phyloP scores from a whole-genome alignment of 2,113 vertebrate genomes.

The Burhinus bistriatus region DNA sequence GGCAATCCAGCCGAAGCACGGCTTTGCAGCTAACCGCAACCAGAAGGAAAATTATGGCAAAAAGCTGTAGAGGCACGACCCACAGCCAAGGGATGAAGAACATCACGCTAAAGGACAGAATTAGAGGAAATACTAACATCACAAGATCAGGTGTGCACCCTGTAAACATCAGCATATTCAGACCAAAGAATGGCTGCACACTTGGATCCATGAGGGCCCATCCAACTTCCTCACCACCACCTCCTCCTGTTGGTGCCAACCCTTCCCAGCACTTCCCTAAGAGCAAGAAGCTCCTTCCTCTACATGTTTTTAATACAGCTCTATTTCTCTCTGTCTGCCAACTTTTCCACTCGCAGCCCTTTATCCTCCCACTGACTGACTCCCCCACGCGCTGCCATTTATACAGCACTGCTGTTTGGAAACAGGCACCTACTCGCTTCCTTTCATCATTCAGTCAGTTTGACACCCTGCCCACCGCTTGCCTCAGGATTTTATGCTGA shows the following conservation, averaged over 20 bases:
- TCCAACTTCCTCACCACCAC: neutral
- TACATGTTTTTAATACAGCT: neutral
- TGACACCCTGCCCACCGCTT: neutral
- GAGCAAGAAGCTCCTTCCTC: neutral
- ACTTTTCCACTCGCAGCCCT: neutral
- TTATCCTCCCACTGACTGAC: neutral
- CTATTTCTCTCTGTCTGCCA: neutral
- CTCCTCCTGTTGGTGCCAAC: neutral
- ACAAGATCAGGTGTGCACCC: neutral
- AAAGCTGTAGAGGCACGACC: neutral
- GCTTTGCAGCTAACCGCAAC: neutral
- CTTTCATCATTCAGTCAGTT: neutral
- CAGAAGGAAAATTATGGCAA: neutral
- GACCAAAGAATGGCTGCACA: neutral
- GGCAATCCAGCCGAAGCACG: neutral
- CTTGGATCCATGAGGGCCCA: rapidly evolving
- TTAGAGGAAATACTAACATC: neutral
- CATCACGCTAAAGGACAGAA: neutral
- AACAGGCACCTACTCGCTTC: neutral
- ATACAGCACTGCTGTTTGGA: neutral
- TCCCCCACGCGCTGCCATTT: neutral
- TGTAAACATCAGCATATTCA: neutral
- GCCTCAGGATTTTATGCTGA: neutral
- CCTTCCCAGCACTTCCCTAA: neutral
- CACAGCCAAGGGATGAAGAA: neutral